phyloP scores from a whole-genome alignment of 2,888 invertebrate species.

The Strigamia maritima region DNA sequence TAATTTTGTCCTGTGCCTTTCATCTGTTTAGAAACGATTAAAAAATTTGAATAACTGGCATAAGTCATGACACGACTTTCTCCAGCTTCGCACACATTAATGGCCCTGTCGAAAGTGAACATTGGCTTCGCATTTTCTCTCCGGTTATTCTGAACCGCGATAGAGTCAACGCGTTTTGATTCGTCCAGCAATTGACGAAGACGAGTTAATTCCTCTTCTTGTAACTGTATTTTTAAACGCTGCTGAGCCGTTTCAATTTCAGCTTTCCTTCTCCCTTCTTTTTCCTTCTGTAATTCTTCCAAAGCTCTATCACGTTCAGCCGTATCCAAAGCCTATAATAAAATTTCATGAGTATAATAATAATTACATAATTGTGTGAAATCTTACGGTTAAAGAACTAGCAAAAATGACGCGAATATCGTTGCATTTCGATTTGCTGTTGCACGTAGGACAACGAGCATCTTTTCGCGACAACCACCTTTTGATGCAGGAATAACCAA shows the following conservation, averaged over 20 bases:
- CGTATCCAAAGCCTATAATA: conserved; percentile 66
- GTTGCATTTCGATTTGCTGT: conserved; percentile 64
- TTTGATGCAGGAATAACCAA: conserved; percentile 75
- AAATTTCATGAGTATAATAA: background rate
- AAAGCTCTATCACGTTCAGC: conserved; percentile 66
- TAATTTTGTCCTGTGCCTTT: background rate
- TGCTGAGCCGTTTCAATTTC: conserved; percentile 60
- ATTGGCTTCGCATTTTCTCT: background rate
- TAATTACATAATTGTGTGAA: background rate
- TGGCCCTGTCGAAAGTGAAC: background rate
- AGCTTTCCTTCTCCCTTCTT: conserved; percentile 60
- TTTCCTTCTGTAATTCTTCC: conserved; percentile 61
- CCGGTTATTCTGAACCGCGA: background rate
- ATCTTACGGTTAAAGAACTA: conserved; percentile 58
- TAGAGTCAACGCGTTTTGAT: background rate
- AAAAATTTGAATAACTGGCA: conserved; percentile 25
- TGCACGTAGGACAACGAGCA: conserved; percentile 80
- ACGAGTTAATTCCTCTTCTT: conserved; percentile 48
- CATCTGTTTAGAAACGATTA: conserved; percentile 5
- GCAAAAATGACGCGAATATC: conserved; percentile 79
- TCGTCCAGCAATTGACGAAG: background rate
- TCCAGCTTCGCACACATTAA: background rate
- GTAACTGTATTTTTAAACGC: conserved; percentile 48
- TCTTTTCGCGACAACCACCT: conserved; percentile 67
- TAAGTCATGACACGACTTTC: conserved; percentile 7